phyloP scores from a whole-genome alignment of 2,888 invertebrate genomes.

The Toxonevra muliebris region DNA sequence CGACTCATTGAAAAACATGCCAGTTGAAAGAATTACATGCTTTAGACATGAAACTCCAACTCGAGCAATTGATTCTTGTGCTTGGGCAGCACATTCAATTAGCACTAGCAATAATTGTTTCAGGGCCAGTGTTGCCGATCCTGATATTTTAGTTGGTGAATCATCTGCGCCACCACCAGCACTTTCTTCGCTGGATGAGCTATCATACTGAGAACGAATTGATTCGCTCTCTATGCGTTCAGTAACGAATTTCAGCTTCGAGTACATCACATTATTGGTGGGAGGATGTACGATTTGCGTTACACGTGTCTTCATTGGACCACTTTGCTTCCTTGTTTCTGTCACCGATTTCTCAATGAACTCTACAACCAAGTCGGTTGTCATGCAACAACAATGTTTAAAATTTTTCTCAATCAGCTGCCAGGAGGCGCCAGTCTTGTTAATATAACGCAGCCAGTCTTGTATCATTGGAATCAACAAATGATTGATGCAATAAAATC shows the following conservation, averaged over 20 bases:
- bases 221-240: slow-evolving; percentile 47
- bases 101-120: slow-evolving; percentile 86
- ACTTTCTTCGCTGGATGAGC: slow-evolving; percentile 56
- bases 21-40: slow-evolving; percentile 84
- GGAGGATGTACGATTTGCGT: slow-evolving; percentile 61
- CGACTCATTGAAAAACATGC: slow-evolving; percentile 79
- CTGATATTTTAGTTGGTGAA: slow-evolving; percentile 67
- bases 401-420: slow-evolving; percentile 86
- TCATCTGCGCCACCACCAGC: slow-evolving; percentile 62
- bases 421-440: slow-evolving; percentile 77
- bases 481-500: slow-evolving; percentile 91
- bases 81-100: slow-evolving; percentile 90
- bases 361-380: slow-evolving; percentile 89
- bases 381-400: slow-evolving; percentile 93
- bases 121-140: slow-evolving; percentile 79
- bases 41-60: slow-evolving; percentile 92
- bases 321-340: slow-evolving; percentile 48
- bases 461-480: slow-evolving; percentile 91
- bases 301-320: slow-evolving; percentile 52
- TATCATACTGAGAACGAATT: slow-evolving; percentile 46
- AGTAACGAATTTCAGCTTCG: slow-evolving; percentile 61
- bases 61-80: slow-evolving; percentile 88
- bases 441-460: slow-evolving; percentile 85
- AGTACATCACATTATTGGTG: slow-evolving; percentile 60
- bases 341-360: slow-evolving; percentile 77